phyloP scores from a whole-genome alignment of 2,797 vertebrate genomes.

The Gymnoscopelus microlampas region DNA sequence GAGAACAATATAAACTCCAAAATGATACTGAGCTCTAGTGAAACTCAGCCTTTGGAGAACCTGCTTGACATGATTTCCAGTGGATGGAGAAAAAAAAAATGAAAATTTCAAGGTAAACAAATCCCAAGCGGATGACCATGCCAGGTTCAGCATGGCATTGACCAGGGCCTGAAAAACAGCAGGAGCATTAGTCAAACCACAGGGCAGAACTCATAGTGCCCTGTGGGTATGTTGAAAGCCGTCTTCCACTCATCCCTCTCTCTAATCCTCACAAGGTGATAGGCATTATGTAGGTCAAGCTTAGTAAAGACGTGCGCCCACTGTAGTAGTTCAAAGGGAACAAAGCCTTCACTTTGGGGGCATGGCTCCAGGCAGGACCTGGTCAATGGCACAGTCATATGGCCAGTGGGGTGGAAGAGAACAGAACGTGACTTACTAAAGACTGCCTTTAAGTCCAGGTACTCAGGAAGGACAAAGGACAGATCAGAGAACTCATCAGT shows the following conservation, averaged over 20 bases:
- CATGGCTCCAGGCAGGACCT: not conserved
- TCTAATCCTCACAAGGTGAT: not conserved
- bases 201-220: not conserved
- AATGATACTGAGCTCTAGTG: no score
- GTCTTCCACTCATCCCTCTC: slow-evolving; percentile 1
- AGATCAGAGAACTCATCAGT: no score
- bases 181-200: slow-evolving; percentile 1
- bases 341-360: not conserved
- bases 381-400: not conserved
- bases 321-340: not conserved
- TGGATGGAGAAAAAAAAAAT: not conserved
- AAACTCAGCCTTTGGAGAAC: no score
- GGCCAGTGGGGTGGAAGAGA: not conserved
- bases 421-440: no score
- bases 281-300: not conserved
- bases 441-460: not conserved
- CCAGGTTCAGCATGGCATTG: not conserved
- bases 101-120: slow-evolving; percentile 10
- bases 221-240: not conserved
- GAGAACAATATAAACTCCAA: no score
- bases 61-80: no score
- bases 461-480: not conserved
- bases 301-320: not conserved
- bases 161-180: slow-evolving; percentile 12
- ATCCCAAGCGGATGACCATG: not conserved